A percentile compares a stretch with the other conserved stretches of the same genome.
Conservation (phyloP, 2,797 vertebrate species). For the Premnoplex brunnescens region DNA sequence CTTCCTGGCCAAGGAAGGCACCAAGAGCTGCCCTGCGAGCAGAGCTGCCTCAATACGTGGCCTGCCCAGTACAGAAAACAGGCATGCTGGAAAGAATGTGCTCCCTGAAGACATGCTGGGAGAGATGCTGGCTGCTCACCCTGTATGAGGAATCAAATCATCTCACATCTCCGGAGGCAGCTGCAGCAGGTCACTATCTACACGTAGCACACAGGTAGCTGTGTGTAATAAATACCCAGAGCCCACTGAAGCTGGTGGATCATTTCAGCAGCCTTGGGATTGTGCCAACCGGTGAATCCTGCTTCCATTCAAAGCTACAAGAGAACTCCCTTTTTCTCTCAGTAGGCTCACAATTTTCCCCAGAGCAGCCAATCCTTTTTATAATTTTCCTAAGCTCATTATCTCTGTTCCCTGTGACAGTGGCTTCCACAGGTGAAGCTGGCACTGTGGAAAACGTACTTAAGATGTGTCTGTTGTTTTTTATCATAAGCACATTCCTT, state of each 20-base stretch:
- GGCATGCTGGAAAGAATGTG: neutral
- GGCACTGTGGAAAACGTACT: neutral
- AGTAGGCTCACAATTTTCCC: neutral
- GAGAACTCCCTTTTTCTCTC: neutral
- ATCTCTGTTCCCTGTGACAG: neutral
- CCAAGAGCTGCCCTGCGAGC: neutral
- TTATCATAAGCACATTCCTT: neutral
- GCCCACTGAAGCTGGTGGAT: neutral
- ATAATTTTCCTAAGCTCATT: neutral
- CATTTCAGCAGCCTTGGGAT: neutral
- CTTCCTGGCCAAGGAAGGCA: neutral
- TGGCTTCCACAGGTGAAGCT: neutral
- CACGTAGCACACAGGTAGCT: neutral
- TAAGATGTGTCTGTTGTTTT: neutral
- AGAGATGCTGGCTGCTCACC: neutral
- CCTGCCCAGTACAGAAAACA: neutral
- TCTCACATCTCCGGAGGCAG: neutral
- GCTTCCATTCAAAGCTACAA: neutral
- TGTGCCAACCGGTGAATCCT: neutral
- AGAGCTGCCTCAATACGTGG: neutral
- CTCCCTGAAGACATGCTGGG: neutral
- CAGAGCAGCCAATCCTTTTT: neutral
- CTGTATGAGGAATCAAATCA: neutral
- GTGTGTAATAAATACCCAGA: neutral
- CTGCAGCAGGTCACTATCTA: neutral